These are phyloP conservation scores for Pitangus sulphuratus DNA, from an alignment of 2,797 vertebrate genomes.

Conservation along the genomic window DNA sequence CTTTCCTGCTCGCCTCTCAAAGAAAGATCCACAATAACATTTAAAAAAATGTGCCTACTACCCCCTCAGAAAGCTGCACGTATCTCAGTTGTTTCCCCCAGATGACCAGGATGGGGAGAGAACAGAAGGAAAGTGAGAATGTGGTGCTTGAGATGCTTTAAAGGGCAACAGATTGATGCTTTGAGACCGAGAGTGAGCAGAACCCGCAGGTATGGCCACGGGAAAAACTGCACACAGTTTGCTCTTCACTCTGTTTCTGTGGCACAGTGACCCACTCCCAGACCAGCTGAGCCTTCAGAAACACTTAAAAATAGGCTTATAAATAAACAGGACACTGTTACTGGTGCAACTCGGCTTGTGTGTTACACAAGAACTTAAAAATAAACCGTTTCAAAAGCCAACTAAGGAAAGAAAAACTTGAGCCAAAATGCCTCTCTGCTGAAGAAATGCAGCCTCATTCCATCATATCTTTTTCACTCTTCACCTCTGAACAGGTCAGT, in stretches of 20 bases:
- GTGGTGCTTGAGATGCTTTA: neutral
- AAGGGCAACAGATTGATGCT: neutral
- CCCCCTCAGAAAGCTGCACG: rapidly evolving
- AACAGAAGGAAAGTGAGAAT: neutral
- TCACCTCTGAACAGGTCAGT: neutral
- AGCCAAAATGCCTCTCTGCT: neutral
- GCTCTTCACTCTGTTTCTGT: neutral
- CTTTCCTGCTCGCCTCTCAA: neutral
- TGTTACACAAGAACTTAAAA: neutral
- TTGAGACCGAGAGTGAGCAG: neutral
- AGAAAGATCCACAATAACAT: neutral
- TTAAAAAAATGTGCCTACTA: neutral
- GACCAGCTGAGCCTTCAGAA: neutral
- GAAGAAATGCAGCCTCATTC: neutral
- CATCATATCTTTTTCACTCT: neutral
- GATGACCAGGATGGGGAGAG: neutral
- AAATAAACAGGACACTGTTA: neutral
- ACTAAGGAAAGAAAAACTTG: neutral
- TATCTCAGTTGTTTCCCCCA: neutral
- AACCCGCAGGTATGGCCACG: rapidly evolving
- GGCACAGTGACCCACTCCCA: neutral
- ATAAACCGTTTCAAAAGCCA: neutral
- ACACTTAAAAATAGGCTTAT: neutral
- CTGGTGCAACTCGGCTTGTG: neutral
- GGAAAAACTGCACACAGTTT: rapidly evolving